Conservation (phyloP, 2,113 vertebrate species). For the Coptodon bakossiorum region DNA sequence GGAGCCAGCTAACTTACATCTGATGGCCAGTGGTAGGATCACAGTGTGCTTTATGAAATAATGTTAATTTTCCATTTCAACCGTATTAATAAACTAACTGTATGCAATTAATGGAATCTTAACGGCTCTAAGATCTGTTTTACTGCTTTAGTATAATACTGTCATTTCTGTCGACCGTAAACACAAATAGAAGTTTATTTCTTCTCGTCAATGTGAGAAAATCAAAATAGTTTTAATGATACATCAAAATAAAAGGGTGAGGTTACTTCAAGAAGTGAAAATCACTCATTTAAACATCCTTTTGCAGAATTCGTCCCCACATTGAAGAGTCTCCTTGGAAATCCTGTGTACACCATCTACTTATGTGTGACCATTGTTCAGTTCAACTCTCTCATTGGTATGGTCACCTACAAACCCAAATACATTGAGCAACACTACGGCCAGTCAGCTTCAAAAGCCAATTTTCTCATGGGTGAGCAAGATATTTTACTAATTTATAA, state of each 20-base stretch:
- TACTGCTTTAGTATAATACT: not conserved
- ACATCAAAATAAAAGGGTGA: not conserved
- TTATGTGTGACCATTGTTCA: constrained; percentile 83
- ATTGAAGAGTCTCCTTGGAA: constrained; percentile 82
- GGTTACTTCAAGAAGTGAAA: not conserved
- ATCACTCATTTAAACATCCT: constrained; percentile 19
- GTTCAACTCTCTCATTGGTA: constrained; percentile 90
- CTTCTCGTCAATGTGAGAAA: not conserved
- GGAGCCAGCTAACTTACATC: constrained; percentile 69
- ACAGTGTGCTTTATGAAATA: not conserved
- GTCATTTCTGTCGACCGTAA: not conserved
- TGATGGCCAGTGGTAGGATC: constrained; percentile 80
- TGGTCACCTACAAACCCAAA: constrained; percentile 95
- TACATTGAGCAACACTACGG: constrained; percentile 95
- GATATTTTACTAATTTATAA: not conserved
- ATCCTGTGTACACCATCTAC: constrained; percentile 81
- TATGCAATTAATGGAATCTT: not conserved
- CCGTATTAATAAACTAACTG: not conserved
- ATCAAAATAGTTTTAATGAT: not conserved
- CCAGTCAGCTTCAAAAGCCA: constrained; percentile 84
- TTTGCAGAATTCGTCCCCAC: constrained; percentile 84
- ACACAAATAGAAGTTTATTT: not conserved
- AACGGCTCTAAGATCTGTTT: not conserved
- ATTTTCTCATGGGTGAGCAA: constrained; percentile 88
- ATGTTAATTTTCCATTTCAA: not conserved